phyloP scores from a whole-genome alignment of 2,113 vertebrate species.

The Microcebus ravelobensis region DNA sequence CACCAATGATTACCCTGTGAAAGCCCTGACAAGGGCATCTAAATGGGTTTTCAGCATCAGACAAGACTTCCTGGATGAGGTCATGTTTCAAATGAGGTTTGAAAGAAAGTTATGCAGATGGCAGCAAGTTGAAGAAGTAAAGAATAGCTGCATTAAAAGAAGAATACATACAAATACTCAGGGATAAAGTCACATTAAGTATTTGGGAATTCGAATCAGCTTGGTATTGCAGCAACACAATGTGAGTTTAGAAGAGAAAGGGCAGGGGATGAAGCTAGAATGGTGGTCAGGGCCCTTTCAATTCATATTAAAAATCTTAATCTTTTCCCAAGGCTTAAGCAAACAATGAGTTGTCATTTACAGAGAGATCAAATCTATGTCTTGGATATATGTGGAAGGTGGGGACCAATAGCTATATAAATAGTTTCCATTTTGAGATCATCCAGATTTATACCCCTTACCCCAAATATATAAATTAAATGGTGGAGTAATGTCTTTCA shows the following conservation, averaged over 20 bases:
- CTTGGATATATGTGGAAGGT: accelerated
- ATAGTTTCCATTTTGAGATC: not conserved
- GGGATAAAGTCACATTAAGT: too few species aligned
- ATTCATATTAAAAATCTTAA: not conserved
- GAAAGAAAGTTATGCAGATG: not conserved
- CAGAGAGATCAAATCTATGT: not conserved
- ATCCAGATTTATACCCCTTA: not conserved
- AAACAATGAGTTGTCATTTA: not conserved
- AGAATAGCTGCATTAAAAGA: not conserved
- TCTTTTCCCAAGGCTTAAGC: not conserved
- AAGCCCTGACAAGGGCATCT: not conserved
- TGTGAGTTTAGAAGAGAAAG: not conserved
- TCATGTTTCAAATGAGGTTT: not conserved
- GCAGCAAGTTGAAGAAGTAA: not conserved
- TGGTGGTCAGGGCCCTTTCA: not conserved
- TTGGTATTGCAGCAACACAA: not conserved
- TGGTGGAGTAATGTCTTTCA: not conserved
- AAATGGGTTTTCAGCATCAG: not conserved
- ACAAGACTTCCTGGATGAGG: not conserved
- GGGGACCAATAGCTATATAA: not conserved
- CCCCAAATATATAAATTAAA: not conserved
- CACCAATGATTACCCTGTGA: not conserved
- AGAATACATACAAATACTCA: accelerated
- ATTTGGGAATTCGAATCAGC: not conserved
- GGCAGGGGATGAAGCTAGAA: not conserved